A percentile compares a stretch with the other conserved stretches of the same genome.
These are phyloP conservation scores for Alexandromys fortis DNA, from an alignment of 2,113 vertebrate genomes.

Conservation along the genomic window DNA sequence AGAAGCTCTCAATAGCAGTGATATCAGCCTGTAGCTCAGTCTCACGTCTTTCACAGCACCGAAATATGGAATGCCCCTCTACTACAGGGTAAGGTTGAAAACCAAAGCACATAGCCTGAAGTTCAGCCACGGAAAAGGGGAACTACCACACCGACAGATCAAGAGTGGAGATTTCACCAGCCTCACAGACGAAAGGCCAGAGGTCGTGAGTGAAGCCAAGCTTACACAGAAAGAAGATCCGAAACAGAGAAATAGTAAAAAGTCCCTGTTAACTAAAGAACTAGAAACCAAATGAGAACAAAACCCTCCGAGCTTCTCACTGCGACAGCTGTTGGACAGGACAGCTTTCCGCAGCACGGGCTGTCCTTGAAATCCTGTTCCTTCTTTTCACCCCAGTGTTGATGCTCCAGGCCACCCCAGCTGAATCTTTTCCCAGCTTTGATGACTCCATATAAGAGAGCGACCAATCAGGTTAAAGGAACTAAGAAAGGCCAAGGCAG, in stretches of 20 bases:
- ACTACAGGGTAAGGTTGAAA: background rate
- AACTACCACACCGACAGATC: conserved; percentile 10
- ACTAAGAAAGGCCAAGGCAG: background rate
- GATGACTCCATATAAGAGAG: background rate
- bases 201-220: background rate
- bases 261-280: background rate
- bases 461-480: background rate
- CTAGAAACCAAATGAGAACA: conserved; percentile 1
- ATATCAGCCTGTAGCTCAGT: conserved; percentile 57
- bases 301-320: background rate
- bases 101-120: conserved; percentile 40
- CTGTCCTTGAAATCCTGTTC: background rate
- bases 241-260: background rate
- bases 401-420: background rate
- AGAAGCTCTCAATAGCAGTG: conserved; percentile 45
- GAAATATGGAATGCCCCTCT: conserved; percentile 48
- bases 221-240: conserved; percentile 12
- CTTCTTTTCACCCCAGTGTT: too few relatives aligned
- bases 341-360: rapidly evolving
- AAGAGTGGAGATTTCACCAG: background rate
- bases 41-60: conserved; percentile 61
- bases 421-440: background rate
- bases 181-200: background rate
- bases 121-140: conserved; percentile 54
- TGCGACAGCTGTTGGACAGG: too few relatives aligned